phyloP scores from a whole-genome alignment of 2,797 vertebrate species.

The Catamblyrhynchus diadema region DNA sequence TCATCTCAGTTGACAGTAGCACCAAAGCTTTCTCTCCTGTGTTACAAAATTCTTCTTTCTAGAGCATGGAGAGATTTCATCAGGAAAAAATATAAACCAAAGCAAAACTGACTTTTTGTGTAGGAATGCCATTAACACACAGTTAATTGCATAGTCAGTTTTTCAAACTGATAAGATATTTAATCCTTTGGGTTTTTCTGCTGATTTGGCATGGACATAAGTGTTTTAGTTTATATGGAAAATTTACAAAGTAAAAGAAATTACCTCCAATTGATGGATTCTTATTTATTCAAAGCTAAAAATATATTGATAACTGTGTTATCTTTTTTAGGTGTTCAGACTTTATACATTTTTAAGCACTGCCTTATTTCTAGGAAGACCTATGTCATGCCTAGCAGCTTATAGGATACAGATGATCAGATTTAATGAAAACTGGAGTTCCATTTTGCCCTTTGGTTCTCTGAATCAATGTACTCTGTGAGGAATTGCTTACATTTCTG shows the following conservation, averaged over 20 bases:
- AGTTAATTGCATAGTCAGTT: background rate
- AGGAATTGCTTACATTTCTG: background rate
- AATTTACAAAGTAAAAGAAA: background rate
- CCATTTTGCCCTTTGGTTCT: background rate
- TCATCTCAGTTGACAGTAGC: constrained; percentile 56
- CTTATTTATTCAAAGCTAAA: background rate
- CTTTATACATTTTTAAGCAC: background rate
- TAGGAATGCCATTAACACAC: background rate
- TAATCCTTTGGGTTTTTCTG: background rate
- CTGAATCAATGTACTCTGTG: background rate
- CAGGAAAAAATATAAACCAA: background rate
- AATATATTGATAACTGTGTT: background rate
- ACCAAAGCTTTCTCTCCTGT: background rate
- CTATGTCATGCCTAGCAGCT: accelerated
- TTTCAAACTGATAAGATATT: background rate
- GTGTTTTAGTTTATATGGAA: background rate
- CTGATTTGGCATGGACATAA: background rate
- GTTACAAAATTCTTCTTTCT: background rate
- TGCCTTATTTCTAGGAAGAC: background rate
- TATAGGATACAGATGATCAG: background rate
- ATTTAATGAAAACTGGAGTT: background rate
- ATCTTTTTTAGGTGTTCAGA: background rate
- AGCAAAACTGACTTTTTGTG: background rate
- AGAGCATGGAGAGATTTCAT: background rate
- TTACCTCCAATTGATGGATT: background rate